Base-by-base conservation (phyloP, 2,113 vertebrate genomes). In the Istiophorus platypterus region DNA sequence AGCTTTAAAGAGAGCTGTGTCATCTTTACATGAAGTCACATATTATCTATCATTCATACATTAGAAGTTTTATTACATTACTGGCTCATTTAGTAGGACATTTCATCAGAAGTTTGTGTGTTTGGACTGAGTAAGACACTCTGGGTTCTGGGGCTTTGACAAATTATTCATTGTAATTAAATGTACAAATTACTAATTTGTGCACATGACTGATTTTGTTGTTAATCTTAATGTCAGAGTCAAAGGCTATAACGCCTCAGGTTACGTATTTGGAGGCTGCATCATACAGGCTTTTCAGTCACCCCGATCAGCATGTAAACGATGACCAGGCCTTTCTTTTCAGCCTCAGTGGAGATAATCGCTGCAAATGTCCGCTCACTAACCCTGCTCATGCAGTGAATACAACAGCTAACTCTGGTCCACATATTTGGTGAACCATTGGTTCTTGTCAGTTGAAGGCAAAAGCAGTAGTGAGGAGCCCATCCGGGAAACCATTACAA, bases 281-380 rank as follows among this genome's bases (percentile, higher is more conserved):
- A 92, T 82, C 54, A 80, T 65, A 41, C 57, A 69, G 52, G 37
- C n/a, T 80, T n/a, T 86, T 87, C 49, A 27, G 5, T 80, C 92
- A 92, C 69, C 69, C 88, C 17, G 72, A 31, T 3, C 20, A 49
- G 26, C 71, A 77, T 2, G 37, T 81, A 14, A 0, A 7, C 0
- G 94, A 95, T 82, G 76, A 87, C 2, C 51, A 85, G 71, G 93
- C 93, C 1, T 95, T 95, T 72, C 82, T 95, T 39, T 94, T 93
- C 54, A 92, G 85, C 13, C 84, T 93, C 20, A 89, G 20, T 13
- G 80, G 66, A 26, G 56, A 39, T 31, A 72, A 72, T 1, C 24
- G 79, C 1, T 0, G 63, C 4, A 87, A 72, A 72, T 84, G 64
- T 66, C 51, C 83, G 0, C 73, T 90, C 14, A 26, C 0, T 0